Base-by-base conservation (phyloP, 2,888 invertebrate genomes). In the Scaptomyza cyrtandrae region DNA sequence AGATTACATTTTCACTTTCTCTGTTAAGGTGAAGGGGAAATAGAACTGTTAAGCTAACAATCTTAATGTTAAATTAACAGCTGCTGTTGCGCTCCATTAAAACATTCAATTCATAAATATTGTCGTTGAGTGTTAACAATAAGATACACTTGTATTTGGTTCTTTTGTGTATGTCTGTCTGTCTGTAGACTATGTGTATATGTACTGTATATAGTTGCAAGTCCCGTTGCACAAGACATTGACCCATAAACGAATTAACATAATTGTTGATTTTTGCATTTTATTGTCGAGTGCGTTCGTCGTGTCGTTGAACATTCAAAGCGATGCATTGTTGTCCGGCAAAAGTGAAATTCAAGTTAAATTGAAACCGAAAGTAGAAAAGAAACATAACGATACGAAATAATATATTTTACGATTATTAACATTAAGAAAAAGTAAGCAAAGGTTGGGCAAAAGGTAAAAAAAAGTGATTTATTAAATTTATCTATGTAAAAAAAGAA, bases 211-310 rank as follows among this genome's bases (percentile, higher is more conserved):
- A 2, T 27, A 1, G 29, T 24, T 45, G 35, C 41, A 61, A 50
- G 52, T 24, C 45, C 14, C 16, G 35, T 35, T 53, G 60, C 35
- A 44, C 49, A 50, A 80, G 77, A 75, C 85, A 81, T 77, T 81
- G 81, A 81, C 79, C 81, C 63, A 84, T 71, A 71, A 81, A 78
- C 48, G 77, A 80, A 78, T 83, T 84, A 84, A 86, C 84, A 86
- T 83, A 86, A 84, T 84, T 83, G 73, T 84, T 69, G 78, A 71
- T 65, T 64, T 65, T 83, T 62, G 71, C 80, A 59, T 53, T 80
- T 82, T 72, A 80, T 79, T 76, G 62, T 71, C 53, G 54, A 55
- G 11, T 50, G 58, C 39, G 19, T 50, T 48, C 39, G 29, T 7
- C 14, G 39, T 9, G 6, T 46, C 39, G 39, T 45, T 37, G 54